Conservation (phyloP, 2,888 invertebrate genomes). For the Harpagoxenus sublaevis region DNA sequence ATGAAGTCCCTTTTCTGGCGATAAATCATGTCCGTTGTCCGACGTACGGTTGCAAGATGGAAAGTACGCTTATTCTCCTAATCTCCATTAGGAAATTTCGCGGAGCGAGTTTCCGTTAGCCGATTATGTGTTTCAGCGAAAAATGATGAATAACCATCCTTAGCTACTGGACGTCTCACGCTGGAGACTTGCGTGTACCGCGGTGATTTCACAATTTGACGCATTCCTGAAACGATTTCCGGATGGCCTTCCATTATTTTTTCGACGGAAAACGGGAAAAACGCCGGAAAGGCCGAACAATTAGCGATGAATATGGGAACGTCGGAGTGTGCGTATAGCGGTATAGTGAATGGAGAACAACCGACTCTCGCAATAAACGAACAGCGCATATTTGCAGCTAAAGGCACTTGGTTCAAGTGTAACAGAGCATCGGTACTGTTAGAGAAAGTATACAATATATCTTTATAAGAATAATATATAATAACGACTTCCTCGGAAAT, state of each 20-base stretch:
- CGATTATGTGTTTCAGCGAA: conserved; percentile 39
- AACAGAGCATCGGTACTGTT: background rate
- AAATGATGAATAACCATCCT: conserved; percentile 49
- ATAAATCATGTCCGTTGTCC: background rate
- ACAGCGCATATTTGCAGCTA: background rate
- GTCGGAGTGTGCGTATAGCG: background rate
- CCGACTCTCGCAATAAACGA: background rate
- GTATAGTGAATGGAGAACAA: background rate
- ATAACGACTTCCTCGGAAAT: conserved; percentile 18
- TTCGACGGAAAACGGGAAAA: background rate
- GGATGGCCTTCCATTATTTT: background rate
- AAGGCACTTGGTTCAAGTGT: background rate
- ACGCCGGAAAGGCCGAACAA: conserved; percentile 4
- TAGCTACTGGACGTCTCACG: background rate
- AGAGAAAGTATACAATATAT: background rate
- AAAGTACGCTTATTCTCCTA: background rate
- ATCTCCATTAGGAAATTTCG: conserved; percentile 42
- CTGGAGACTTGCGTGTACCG: background rate
- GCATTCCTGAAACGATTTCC: conserved; percentile 26
- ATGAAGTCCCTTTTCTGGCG: background rate
- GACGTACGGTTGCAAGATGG: background rate
- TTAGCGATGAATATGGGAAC: background rate
- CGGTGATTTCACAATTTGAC: conserved; percentile 40
- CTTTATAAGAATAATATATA: conserved; percentile 1
- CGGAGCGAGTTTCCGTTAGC: conserved; percentile 42